phyloP scores from a whole-genome alignment of 2,888 invertebrate species.

The Polia nebulosa region DNA sequence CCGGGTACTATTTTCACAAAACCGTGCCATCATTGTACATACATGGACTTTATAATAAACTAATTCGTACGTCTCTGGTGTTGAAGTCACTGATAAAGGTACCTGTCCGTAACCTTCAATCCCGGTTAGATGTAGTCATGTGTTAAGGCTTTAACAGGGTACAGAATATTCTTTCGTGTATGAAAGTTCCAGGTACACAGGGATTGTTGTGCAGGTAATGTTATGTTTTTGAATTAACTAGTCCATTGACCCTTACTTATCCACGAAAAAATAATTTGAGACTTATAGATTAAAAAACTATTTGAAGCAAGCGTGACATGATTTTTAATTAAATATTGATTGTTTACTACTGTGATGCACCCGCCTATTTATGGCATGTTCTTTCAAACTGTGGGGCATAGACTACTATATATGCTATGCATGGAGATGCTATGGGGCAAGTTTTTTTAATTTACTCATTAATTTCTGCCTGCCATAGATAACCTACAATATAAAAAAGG shows the following conservation, averaged over 20 bases:
- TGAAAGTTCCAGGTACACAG: not conserved
- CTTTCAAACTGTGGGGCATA: conserved; percentile 1
- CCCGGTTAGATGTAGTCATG: not conserved
- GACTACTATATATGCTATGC: too few species aligned
- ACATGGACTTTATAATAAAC: not conserved
- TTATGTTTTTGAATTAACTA: too few species aligned
- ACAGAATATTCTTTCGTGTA: not conserved
- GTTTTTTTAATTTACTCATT: not conserved
- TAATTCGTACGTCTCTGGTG: not conserved
- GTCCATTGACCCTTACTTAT: not conserved
- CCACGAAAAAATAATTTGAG: not conserved
- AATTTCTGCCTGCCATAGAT: not conserved
- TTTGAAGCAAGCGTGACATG: too few species aligned
- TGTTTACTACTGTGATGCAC: too few species aligned
- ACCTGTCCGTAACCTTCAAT: not conserved
- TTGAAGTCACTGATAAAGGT: not conserved
- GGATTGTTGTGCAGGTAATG: too few species aligned
- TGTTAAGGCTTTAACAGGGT: not conserved
- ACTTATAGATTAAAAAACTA: not conserved
- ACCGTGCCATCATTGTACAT: not conserved
- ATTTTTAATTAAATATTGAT: too few species aligned
- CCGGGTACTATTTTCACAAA: not conserved
- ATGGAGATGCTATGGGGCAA: too few species aligned
- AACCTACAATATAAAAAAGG: not conserved
- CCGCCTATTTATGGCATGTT: not conserved